A percentile compares a stretch with the other conserved stretches of the same genome.
Evolutionary conservation across 2,888 invertebrate species (phyloP).

Genomic region (Gasteruption jaculator): DNA sequence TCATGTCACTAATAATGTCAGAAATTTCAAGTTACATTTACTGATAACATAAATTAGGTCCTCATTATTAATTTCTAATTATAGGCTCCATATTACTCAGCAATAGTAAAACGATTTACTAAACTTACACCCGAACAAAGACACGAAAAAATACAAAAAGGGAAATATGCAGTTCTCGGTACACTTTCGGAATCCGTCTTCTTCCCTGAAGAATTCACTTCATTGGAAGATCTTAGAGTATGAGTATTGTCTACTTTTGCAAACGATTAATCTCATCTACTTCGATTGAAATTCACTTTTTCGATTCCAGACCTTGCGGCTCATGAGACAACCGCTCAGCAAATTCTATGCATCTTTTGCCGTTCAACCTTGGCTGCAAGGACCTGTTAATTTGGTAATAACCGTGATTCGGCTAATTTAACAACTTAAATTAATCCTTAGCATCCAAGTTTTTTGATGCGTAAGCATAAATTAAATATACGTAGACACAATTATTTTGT

Average conservation of each 20-base stretch:
- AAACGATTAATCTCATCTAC: background rate
- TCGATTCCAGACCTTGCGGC: conserved; percentile 31
- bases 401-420: no score
- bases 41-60: no score
- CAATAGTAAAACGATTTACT: no score
- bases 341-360: conserved; percentile 36
- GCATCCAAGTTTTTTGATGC: background rate
- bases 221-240: conserved; percentile 32
- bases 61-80: no score
- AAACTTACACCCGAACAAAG: no score
- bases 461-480: background rate
- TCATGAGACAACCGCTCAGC: conserved; percentile 35
- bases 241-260: conserved; percentile 5
- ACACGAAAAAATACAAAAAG: conserved; percentile 25
- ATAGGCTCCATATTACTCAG: conserved; percentile 36
- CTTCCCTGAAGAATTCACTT: conserved; percentile 34
- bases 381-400: conserved; percentile 36
- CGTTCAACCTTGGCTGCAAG: conserved; percentile 40
- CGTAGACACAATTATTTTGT: background rate
- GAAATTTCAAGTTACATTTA: no score
- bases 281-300: no score
- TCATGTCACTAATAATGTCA: no score
- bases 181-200: conserved; percentile 33
- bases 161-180: conserved; percentile 38
- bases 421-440: no score